Conservation (phyloP, 2,888 invertebrate species). For the Drosophila neutralis region DNA sequence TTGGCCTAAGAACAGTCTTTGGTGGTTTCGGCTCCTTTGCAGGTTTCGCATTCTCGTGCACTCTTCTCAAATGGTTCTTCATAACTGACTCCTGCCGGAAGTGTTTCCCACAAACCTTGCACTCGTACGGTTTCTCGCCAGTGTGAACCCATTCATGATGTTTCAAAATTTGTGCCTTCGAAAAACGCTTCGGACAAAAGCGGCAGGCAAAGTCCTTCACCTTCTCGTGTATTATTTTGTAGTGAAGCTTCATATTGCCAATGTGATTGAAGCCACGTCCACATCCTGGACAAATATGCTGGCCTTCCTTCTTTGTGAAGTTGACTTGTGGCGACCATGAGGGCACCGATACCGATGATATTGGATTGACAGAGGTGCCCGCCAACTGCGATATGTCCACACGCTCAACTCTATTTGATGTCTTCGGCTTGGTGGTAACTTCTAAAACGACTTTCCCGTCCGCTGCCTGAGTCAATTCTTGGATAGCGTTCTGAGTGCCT, state of each 20-base stretch:
- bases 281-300: conserved; percentile 82
- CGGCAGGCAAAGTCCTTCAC: conserved; percentile 82
- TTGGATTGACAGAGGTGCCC: conserved; percentile 80
- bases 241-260: conserved; percentile 81
- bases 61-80: conserved; percentile 76
- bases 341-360: conserved; percentile 78
- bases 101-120: conserved; percentile 75
- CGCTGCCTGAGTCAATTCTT: not conserved
- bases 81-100: conserved; percentile 82
- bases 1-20: conserved; percentile 41
- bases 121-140: conserved; percentile 82
- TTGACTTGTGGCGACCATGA: conserved; percentile 82
- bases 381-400: conserved; percentile 81
- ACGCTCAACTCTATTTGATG: conserved; percentile 72
- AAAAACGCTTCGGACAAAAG: conserved; percentile 82
- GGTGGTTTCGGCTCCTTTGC: conserved; percentile 47
- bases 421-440: conserved; percentile 63
- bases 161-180: conserved; percentile 80
- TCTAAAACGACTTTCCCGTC: conserved; percentile 5
- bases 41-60: conserved; percentile 73
- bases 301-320: conserved; percentile 83
- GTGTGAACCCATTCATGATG: conserved; percentile 84
- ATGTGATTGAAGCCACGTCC: conserved; percentile 81
- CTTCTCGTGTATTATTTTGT: conserved; percentile 82
- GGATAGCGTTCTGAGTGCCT: not conserved